Evolutionary conservation across 2,797 vertebrate genomes (phyloP), one percentile per base, ranked within the genome.

Genomic region (Rhodeus uyekii): DNA sequence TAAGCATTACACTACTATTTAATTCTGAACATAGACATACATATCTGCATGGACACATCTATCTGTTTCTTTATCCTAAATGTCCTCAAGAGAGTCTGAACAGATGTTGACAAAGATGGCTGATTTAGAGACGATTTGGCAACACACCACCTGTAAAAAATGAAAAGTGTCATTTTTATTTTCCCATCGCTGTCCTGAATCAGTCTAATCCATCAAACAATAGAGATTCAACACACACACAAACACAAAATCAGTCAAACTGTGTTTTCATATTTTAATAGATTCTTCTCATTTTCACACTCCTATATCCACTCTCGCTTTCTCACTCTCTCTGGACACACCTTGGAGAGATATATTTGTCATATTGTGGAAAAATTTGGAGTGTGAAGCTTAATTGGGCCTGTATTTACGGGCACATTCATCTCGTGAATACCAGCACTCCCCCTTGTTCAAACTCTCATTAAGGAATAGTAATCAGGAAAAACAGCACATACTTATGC

Each of bases 91-190:
- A 75, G 50, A 80, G 39, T 71, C 65, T 46, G 53, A 80, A 69
- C 78, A 81, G 71, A 65, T 81, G 71, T 81, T 73, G n/a, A 53
- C n/a, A 73, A 64, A 65, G 27, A 72, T 75, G 71, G 61, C 80
- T 53, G 61, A 81, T 81, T 75, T 75, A 55, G 46, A 42, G 72
- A 81, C 34, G 27, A 75, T 75, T 61, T 81, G 61, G 71, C 71
- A 75, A 74, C 36, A 38, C 71, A 65, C 48, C 36, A 74, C 69
- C 60, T 74, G 60, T 64, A 81, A 74, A n/a, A 72, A 75, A 74
- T 81, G 80, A 81, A 72, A 74, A 81, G 75, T 55, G 34, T 81
- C 8, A 67, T 75, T 81, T 81, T 75, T 75, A 75, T 81, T 81
- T 81, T 75, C 80, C 34, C 61, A 53, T 81, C 12, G 60, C 60